Conservation (phyloP, 2,797 vertebrate genomes). For the Pipistrellus kuhlii region DNA sequence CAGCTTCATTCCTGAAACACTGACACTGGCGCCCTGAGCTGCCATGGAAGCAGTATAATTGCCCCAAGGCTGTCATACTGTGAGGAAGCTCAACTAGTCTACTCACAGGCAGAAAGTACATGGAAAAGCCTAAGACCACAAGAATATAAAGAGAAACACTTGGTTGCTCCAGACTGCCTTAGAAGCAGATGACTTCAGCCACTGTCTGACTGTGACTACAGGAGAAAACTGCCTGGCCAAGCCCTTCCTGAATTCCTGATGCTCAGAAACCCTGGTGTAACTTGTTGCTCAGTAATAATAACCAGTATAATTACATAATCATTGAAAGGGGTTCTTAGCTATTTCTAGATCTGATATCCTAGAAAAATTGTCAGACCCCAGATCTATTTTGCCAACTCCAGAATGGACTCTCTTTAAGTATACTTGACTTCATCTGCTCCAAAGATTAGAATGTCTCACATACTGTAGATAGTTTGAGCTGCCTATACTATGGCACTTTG, state of each 20-base stretch:
- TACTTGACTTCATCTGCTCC: conserved; percentile 86
- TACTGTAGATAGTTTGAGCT: conserved; percentile 84
- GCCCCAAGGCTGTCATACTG: neutral
- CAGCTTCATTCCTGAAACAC: neutral
- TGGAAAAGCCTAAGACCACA: neutral
- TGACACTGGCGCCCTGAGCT: neutral
- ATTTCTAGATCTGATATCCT: conserved; percentile 85
- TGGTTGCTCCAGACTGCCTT: neutral
- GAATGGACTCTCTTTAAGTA: conserved; percentile 87
- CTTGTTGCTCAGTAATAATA: neutral
- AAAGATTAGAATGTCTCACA: conserved; percentile 88
- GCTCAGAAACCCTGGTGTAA: neutral
- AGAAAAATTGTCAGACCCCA: conserved; percentile 87
- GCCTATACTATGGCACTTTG: conserved; percentile 87
- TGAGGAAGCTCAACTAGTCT: neutral
- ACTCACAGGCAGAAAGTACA: neutral
- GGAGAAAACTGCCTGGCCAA: neutral
- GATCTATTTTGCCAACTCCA: conserved; percentile 89
- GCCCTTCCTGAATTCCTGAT: conserved; percentile 30
- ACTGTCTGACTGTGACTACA: neutral
- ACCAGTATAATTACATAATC: conserved; percentile 88
- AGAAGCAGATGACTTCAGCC: neutral
- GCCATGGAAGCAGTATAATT: neutral
- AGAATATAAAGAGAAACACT: neutral
- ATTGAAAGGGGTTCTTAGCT: conserved; percentile 88